Evolutionary conservation across 2,888 invertebrate species (phyloP).

Genomic region (Galeruca laticollis): DNA sequence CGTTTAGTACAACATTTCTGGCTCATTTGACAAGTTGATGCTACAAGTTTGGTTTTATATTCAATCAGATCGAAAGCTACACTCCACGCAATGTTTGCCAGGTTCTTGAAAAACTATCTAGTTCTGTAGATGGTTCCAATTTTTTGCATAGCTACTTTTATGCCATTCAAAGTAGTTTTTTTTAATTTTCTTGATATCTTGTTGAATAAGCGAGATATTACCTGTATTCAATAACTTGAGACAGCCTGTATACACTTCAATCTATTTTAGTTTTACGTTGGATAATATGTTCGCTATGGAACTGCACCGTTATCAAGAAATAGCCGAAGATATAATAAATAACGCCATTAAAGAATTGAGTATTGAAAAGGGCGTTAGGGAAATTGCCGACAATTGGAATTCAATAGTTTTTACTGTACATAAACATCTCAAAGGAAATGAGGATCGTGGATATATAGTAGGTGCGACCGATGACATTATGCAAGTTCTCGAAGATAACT

Average conservation of each 20-base stretch:
- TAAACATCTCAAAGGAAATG: conserved; percentile 78
- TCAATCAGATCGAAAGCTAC: no score
- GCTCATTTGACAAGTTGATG: no score
- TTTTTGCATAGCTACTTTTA: no score
- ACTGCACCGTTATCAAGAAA: conserved; percentile 82
- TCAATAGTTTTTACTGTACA: conserved; percentile 74
- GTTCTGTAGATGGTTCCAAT: no score
- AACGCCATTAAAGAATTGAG: conserved; percentile 90
- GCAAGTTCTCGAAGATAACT: conserved; percentile 84
- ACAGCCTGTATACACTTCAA: conserved; percentile 83
- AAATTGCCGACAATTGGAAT: conserved; percentile 83
- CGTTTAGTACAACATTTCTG: no score
- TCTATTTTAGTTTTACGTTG: conserved; percentile 76
- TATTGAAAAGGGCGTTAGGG: conserved; percentile 90
- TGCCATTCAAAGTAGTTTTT: no score
- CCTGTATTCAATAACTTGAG: background rate
- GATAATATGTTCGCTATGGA: conserved; percentile 96
- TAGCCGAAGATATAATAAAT: conserved; percentile 87
- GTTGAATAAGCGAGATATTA: no score
- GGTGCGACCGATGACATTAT: conserved; percentile 86
- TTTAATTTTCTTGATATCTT: no score
- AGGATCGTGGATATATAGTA: conserved; percentile 76
- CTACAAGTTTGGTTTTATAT: no score
- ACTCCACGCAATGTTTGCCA: no score
- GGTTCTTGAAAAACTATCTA: conserved; percentile 22